A percentile compares a stretch with the other conserved stretches of the same genome.
phyloP scores from a whole-genome alignment of 2,113 vertebrate species.

The Apistogramma diplotaenia region DNA sequence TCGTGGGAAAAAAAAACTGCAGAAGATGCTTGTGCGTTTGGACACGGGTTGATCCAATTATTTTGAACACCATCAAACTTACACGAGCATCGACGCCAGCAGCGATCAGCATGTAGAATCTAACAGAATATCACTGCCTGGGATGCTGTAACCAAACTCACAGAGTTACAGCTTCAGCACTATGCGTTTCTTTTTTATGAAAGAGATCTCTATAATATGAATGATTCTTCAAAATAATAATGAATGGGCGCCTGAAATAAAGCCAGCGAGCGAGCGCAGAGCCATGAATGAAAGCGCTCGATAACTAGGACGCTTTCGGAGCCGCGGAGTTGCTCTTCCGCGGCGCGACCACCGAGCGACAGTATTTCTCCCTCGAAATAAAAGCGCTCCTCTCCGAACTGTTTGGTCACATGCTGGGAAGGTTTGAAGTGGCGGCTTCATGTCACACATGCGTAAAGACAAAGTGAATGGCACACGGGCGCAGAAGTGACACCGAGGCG shows the following conservation, averaged over 20 bases:
- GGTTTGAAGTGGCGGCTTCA: slow-evolving; percentile 61
- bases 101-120: background rate
- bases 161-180: background rate
- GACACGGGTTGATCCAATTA: slow-evolving; percentile 31
- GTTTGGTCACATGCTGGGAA: slow-evolving; percentile 58
- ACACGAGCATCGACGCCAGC: background rate
- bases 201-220: slow-evolving; percentile 34
- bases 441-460: slow-evolving; percentile 71
- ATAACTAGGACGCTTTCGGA: slow-evolving; percentile 19
- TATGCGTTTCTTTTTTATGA: background rate
- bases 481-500: slow-evolving; percentile 52
- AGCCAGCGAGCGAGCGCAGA: background rate
- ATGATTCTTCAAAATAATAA: slow-evolving; percentile 46
- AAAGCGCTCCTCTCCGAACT: slow-evolving; percentile 11
- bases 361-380: slow-evolving; percentile 41
- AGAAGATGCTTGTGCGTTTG: background rate
- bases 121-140: background rate
- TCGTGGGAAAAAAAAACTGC: background rate
- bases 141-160: background rate
- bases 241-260: slow-evolving; percentile 58
- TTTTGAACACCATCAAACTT: slow-evolving; percentile 4
- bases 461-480: slow-evolving; percentile 70
- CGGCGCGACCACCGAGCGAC: slow-evolving; percentile 55
- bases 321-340: background rate
- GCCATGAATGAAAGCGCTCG: slow-evolving; percentile 56